A percentile compares a stretch with the other conserved stretches of the same genome.
phyloP scores from a whole-genome alignment of 2,113 vertebrate species.

The Rhodinocichla rosea region DNA sequence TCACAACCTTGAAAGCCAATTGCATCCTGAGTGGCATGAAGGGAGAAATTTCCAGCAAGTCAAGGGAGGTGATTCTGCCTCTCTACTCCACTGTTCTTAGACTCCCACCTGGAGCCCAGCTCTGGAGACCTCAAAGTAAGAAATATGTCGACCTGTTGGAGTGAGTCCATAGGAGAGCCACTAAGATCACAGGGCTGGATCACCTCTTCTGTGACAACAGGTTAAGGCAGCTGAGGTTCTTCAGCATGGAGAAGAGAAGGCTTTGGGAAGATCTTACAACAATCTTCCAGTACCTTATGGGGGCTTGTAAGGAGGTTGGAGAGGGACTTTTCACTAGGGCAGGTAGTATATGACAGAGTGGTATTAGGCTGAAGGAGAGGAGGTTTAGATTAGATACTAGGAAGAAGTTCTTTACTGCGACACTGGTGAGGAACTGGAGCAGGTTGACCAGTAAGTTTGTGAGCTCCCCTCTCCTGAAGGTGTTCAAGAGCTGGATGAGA shows the following conservation, averaged over 20 bases:
- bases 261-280: background rate
- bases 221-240: background rate
- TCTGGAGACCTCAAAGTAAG: background rate
- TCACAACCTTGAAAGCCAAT: background rate
- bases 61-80: background rate
- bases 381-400: background rate
- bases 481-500: background rate
- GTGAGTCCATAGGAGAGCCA: background rate
- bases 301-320: background rate
- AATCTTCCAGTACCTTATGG: background rate
- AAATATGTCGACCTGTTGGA: fast-evolving
- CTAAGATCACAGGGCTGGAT: background rate
- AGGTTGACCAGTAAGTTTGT: background rate
- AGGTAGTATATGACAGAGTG: background rate
- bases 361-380: background rate
- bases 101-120: background rate
- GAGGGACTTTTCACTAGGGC: background rate
- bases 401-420: background rate
- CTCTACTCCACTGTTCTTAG: background rate
- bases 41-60: background rate
- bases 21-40: background rate
- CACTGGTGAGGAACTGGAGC: background rate
- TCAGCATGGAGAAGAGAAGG: background rate
- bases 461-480: background rate
- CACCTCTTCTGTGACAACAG: background rate